Evolutionary conservation across 2,888 invertebrate genomes (phyloP).

Genomic region (Hypomecis atomaria): DNA sequence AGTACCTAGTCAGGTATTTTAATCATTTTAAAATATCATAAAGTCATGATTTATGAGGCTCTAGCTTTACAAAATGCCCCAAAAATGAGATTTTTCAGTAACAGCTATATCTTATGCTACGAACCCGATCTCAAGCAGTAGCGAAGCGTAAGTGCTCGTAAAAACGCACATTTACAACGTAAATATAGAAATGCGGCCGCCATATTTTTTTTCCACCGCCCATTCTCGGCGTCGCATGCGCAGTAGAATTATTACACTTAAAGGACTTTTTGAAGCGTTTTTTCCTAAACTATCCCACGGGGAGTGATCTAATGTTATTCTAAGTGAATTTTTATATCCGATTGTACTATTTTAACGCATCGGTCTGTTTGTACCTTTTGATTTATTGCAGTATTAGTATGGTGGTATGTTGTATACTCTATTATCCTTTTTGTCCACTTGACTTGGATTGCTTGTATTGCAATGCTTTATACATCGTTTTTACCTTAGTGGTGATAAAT

Average conservation of each 20-base stretch:
- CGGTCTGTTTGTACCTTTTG: conserved; percentile 35
- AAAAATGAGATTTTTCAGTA: background rate
- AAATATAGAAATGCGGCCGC: conserved; percentile 75
- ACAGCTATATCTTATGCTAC: conserved; percentile 47
- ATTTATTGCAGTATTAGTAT: conserved; percentile 38
- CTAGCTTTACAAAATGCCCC: background rate
- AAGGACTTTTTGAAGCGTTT: conserved; percentile 43
- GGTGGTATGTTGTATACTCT: conserved; percentile 20
- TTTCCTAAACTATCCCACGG: conserved; percentile 51
- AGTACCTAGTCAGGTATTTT: too few species aligned
- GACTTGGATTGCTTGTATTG: conserved; percentile 7
- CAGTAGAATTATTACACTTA: conserved; percentile 67
- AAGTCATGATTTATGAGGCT: too few species aligned
- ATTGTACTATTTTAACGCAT: conserved; percentile 48
- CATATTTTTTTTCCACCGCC: conserved; percentile 57
- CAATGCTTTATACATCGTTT: conserved; percentile 20
- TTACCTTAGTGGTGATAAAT: conserved; percentile 27
- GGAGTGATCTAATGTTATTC: conserved; percentile 45
- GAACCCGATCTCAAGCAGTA: conserved; percentile 50
- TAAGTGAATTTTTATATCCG: conserved; percentile 53
- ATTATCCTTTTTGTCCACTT: conserved; percentile 27
- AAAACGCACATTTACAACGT: conserved; percentile 78
- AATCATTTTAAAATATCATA: too few species aligned
- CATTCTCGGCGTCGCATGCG: conserved; percentile 60
- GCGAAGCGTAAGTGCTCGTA: conserved; percentile 67